Evolutionary conservation across 2,888 invertebrate species (phyloP).

Genomic region (Antheraea yamamai): DNA sequence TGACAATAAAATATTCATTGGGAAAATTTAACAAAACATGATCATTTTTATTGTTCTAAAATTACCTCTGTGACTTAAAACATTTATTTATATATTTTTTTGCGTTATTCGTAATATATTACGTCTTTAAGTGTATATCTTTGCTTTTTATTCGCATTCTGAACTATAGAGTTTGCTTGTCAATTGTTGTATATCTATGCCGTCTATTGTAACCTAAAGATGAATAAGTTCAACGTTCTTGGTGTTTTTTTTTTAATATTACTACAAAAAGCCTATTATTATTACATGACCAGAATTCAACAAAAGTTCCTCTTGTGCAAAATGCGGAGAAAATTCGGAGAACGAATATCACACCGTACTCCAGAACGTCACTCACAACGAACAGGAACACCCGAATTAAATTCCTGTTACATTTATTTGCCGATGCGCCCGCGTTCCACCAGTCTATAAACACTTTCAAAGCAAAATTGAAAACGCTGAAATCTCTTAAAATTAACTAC

Average conservation of each 20-base stretch:
- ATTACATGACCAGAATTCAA: slow-evolving; percentile 38
- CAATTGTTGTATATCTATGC: background rate
- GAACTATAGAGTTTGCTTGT: background rate
- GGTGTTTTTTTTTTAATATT: background rate
- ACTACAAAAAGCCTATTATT: background rate
- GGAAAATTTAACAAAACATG: too few relatives aligned
- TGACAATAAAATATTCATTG: background rate
- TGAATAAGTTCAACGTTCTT: background rate
- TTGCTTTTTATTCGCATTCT: background rate
- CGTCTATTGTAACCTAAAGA: background rate
- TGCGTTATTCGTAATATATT: background rate
- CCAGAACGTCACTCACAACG: slow-evolving; percentile 64
- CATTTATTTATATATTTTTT: background rate
- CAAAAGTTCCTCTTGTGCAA: slow-evolving; percentile 53
- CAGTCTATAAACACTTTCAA: slow-evolving; percentile 4
- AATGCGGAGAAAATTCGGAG: slow-evolving; percentile 61
- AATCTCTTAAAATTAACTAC: background rate
- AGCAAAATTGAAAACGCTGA: background rate
- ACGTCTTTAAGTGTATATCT: background rate
- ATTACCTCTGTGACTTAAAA: background rate
- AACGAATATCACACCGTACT: slow-evolving; percentile 58
- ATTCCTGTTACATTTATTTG: slow-evolving; percentile 64
- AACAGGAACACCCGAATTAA: slow-evolving; percentile 73
- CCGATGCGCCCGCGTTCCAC: slow-evolving; percentile 41
- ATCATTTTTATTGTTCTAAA: background rate